Base-by-base conservation (phyloP, 2,888 invertebrate genomes). In the Dioctria linearis region DNA sequence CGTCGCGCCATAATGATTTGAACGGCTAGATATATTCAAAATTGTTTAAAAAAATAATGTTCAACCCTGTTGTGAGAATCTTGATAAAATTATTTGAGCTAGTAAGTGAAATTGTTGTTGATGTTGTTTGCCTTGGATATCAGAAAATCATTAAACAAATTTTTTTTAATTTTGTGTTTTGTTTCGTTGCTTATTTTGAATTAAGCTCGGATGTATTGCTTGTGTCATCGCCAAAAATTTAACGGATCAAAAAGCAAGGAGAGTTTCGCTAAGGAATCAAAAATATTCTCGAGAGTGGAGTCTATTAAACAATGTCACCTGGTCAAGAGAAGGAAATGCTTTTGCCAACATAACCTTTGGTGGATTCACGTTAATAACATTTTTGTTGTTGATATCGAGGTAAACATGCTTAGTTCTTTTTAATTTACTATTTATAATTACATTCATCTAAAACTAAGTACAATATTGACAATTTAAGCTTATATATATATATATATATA, bases 261-360 rank as follows among this genome's bases (percentile, higher is more conserved):
- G 84, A 39, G 80, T 85, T 6, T 82, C 82, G 6, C 8, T 83
- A 25, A 75, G 83, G n/a, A 84, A 84, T 79, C 85, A 84, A 80
- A 85, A 85, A 78, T 82, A 69, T 57, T 82, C 83, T 2, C 73
- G 82, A 42, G 84, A 84, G 83, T 84, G 84, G 84, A 76, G 83
- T 39, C 57, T 84, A 9, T 61, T 84, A 5, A 81, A 81, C 39
- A 84, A 84, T 83, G 75, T 84, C 25, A 84, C 83, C 39, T 84
- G 84, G 84, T 84, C 84, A 54, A 57, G 82, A 11, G 83, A 83
- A 76, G 83, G 85, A 54, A 84, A 83, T 79, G 83, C 85, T 65
- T 84, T 84, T 82, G 84, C 84, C 9, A 84, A 83, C 82, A 80
- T 84, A n/a, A 84, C 84, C 4, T 84, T 84, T 80, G 85, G 85